Base-by-base conservation (phyloP, 2,797 vertebrate genomes). In the Typhlichthys eigenmanni region DNA sequence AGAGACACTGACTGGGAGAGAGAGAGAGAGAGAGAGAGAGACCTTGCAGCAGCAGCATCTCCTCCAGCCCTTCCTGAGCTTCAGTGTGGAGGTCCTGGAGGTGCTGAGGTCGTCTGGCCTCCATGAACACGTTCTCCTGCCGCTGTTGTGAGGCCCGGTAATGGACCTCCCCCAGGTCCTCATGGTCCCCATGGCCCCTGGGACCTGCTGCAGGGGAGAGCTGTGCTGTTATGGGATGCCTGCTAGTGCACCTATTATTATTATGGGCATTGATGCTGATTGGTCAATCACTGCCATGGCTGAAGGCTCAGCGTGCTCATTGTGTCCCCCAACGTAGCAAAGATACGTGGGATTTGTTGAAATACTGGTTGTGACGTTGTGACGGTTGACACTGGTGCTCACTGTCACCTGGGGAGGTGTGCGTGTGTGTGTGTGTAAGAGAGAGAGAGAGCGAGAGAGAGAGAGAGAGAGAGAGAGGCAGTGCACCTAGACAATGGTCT, bases 101-200 rank as follows among this genome's bases (percentile, higher is more conserved):
- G 88, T 96, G 95, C 46, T 94, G 92, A 3, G 93, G 88, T 2
- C 95, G 91, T 64, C 93, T 93, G 16, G 92, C 92, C 80, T 97
- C 94, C 66, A 97, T 96, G 90, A 99, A 99, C 57, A 97, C 93
- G 68, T 99, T 98, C 84, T 98, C 95, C 84, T 93, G 94, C 64
- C 92, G 93, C 79, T 94, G 94, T 58, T 92, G 92, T 0, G 91
- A 91, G 9, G 87, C 79, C 0, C 62, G 90, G 84, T 88, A 94
- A 87, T 92, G 92, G 60, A 93, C 91, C 0, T 92, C 82, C 79
- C 94, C 79, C 71, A 85, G 24, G 4, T 29, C 91, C 72, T 81
- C 90, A 61, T 87, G 92, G 65, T 95, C 93, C 0, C 90, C 92
- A 62, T 93, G 94, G 0, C 85, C 82, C 78, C 96, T 98, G 19